Percentiles rank a stretch among this genome's conserved stretches.
Evolutionary conservation across 2,113 vertebrate genomes (phyloP).

Genomic region (Salvelinus namaycush): DNA sequence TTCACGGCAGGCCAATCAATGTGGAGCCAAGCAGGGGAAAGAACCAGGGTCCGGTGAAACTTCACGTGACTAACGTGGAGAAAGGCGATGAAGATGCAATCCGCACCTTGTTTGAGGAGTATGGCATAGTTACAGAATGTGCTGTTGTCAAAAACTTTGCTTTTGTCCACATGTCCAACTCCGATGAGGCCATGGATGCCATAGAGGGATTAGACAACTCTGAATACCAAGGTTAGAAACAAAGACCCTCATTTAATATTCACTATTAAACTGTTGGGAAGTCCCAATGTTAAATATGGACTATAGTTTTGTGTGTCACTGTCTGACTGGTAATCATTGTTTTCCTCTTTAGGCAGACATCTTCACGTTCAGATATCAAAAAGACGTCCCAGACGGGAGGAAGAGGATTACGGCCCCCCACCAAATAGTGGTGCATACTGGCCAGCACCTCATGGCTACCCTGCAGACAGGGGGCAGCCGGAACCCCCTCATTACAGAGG

Average conservation of each 20-base stretch:
- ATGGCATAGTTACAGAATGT: constrained; percentile 75
- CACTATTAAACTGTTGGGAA: no score
- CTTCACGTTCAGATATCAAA: constrained; percentile 96
- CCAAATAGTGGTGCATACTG: constrained; percentile 84
- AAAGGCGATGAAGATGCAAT: constrained; percentile 74
- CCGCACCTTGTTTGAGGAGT: constrained; percentile 76
- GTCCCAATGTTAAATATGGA: background rate
- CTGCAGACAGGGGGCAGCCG: constrained; percentile 74
- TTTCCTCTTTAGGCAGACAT: constrained; percentile 83
- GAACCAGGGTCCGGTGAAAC: constrained; percentile 75
- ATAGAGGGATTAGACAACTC: constrained; percentile 75
- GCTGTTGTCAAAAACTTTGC: constrained; percentile 80
- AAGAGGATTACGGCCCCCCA: constrained; percentile 80
- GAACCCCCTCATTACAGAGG: constrained; percentile 71
- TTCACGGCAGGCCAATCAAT: constrained; percentile 77
- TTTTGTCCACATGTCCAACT: constrained; percentile 79
- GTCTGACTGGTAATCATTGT: constrained; percentile 39
- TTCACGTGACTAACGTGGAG: constrained; percentile 79
- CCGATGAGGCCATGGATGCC: constrained; percentile 79
- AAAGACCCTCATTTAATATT: constrained; percentile 43
- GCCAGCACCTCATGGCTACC: constrained; percentile 83
- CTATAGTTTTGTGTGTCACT: constrained; percentile 24
- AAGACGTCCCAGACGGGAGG: constrained; percentile 83
- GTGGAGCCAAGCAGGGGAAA: constrained; percentile 79
- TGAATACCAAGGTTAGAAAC: constrained; percentile 74